A percentile compares a stretch with the other conserved stretches of the same genome.
These are phyloP conservation scores for Hippocampus barbouri DNA, from an alignment of 2,113 vertebrate species.

Conservation along the genomic window DNA sequence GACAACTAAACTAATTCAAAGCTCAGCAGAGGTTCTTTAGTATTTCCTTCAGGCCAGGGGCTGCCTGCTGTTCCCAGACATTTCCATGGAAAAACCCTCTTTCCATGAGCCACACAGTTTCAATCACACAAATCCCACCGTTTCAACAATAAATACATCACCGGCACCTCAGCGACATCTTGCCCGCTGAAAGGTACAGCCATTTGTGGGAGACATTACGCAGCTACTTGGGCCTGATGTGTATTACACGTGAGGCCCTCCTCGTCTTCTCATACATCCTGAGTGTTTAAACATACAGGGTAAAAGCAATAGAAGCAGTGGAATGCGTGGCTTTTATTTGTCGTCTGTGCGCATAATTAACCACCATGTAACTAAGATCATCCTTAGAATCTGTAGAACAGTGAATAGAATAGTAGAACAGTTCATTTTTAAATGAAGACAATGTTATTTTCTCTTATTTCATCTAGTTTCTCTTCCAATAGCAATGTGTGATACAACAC, in stretches of 20 bases:
- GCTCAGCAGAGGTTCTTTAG: conserved; percentile 41
- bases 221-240: background rate
- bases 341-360: background rate
- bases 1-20: conserved; percentile 31
- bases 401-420: background rate
- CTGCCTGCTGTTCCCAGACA: conserved; percentile 26
- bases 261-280: background rate
- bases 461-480: background rate
- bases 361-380: background rate
- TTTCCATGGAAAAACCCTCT: conserved; percentile 51
- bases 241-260: background rate
- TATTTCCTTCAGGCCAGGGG: conserved; percentile 48
- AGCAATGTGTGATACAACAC: too few species aligned
- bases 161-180: conserved; percentile 17
- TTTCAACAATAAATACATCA: conserved; percentile 34
- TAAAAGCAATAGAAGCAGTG: conserved; percentile 4
- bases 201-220: conserved; percentile 14
- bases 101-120: conserved; percentile 44
- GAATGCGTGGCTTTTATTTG: conserved; percentile 11
- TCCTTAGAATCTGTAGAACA: background rate
- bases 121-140: conserved; percentile 32
- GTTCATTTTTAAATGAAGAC: too few species aligned
- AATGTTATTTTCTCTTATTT: background rate
- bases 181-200: background rate
- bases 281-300: conserved; percentile 26